Conservation (phyloP, 2,888 invertebrate genomes). For the Helicoverpa assulta region DNA sequence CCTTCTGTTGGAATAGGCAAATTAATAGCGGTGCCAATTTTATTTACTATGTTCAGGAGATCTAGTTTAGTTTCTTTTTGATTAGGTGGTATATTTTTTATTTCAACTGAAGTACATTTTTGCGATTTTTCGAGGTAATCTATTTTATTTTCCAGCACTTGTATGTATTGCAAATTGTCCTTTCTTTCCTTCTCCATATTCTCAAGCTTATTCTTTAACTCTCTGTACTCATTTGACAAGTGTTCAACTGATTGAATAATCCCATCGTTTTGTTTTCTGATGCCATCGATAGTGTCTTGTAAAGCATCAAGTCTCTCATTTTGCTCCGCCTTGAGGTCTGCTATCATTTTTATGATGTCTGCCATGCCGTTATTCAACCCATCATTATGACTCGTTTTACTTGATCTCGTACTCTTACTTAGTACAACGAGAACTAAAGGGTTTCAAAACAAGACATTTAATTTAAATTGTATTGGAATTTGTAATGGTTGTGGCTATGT, state of each 20-base stretch:
- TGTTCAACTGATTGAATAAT: not conserved
- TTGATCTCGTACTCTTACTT: slow-evolving; percentile 6
- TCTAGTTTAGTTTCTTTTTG: no score
- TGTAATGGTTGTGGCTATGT: no score
- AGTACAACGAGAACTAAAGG: slow-evolving; percentile 18
- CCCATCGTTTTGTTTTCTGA: not conserved
- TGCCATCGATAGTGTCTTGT: not conserved
- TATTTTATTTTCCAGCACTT: no score
- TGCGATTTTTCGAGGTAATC: no score
- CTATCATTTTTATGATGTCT: not conserved
- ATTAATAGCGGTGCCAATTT: no score
- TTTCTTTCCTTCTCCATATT: no score
- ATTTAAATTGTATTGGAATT: slow-evolving; percentile 17
- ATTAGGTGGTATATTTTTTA: no score
- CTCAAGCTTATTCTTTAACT: not conserved
- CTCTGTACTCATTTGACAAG: not conserved
- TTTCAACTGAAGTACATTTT: no score
- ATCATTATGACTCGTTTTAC: not conserved
- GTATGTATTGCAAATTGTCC: no score
- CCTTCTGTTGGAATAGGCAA: no score
- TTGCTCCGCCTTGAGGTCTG: not conserved
- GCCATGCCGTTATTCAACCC: not conserved
- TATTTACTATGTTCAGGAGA: no score
- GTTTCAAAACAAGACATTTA: slow-evolving; percentile 19
- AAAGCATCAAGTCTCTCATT: not conserved